These are phyloP conservation scores for Phrynosoma platyrhinos DNA, from an alignment of 2,113 vertebrate species.

Conservation along the genomic window DNA sequence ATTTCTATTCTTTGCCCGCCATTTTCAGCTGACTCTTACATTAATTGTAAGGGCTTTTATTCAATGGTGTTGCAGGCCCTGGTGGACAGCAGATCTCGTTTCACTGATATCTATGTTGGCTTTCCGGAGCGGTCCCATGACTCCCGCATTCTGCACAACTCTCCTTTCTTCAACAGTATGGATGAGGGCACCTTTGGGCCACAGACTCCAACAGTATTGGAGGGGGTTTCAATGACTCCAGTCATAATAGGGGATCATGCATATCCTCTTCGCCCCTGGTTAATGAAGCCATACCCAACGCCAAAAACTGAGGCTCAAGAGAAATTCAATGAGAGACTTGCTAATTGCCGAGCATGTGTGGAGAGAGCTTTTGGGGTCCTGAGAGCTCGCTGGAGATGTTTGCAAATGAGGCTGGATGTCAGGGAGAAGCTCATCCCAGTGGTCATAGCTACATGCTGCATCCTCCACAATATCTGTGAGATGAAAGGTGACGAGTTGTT, in stretches of 20 bases:
- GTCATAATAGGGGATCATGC: conserved; percentile 20
- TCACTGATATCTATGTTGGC: conserved; percentile 39
- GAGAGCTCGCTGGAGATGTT: conserved; percentile 37
- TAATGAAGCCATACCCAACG: conserved; percentile 30
- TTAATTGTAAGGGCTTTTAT: conserved; percentile 42
- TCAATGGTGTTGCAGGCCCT: conserved; percentile 36
- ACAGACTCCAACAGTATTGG: not conserved
- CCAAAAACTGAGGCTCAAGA: conserved; percentile 29
- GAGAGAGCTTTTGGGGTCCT: conserved; percentile 34
- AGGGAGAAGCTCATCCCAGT: conserved; percentile 40
- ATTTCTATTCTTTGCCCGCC: conserved; percentile 33
- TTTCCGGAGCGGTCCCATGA: conserved; percentile 34
- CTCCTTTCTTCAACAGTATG: conserved; percentile 39
- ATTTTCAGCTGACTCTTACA: conserved; percentile 37
- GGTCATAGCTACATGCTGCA: conserved; percentile 31
- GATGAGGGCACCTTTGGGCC: conserved; percentile 35
- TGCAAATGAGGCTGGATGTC: conserved; percentile 37
- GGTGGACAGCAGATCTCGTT: conserved; percentile 35
- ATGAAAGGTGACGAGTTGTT: conserved; percentile 38
- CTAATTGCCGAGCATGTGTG: conserved; percentile 11
- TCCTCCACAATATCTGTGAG: conserved; percentile 36
- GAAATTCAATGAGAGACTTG: conserved; percentile 20
- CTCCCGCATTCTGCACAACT: conserved; percentile 36
- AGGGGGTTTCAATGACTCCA: conserved; percentile 26
- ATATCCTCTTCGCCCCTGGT: conserved; percentile 35